Evolutionary conservation across 2,113 vertebrate species (phyloP).

Genomic region (Bufo bufo): DNA sequence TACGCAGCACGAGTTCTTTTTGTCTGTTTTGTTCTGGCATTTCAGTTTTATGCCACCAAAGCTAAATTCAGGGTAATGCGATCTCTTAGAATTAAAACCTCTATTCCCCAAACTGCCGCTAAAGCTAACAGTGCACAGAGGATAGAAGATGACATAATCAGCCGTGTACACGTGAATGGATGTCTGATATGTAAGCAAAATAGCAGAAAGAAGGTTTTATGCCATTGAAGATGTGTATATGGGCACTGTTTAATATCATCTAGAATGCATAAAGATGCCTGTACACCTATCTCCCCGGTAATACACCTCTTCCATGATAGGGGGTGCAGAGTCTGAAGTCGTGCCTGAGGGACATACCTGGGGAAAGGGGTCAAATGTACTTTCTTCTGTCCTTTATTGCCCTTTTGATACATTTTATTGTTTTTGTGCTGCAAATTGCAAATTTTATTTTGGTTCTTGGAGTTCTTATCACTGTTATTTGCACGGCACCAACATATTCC

Average conservation of each 20-base stretch:
- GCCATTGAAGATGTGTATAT: not conserved
- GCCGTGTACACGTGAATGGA: not conserved
- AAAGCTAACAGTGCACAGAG: not conserved
- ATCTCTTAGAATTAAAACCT: conserved; percentile 27
- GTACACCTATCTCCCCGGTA: not conserved
- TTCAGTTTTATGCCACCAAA: conserved; percentile 10
- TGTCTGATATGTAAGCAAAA: not conserved
- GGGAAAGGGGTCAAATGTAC: no score
- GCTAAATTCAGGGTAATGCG: conserved; percentile 28
- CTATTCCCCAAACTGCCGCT: conserved; percentile 1
- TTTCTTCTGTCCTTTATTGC: no score
- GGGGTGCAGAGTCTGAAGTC: no score
- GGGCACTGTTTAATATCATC: not conserved
- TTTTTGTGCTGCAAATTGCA: no score
- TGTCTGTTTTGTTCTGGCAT: not conserved
- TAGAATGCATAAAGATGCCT: not conserved
- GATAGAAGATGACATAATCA: conserved; percentile 5
- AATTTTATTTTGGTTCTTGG: no score
- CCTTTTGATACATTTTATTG: not conserved
- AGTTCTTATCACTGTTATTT: no score
- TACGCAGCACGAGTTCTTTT: not conserved
- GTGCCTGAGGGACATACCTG: no score
- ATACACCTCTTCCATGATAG: no score
- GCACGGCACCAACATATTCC: not conserved
- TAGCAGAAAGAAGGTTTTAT: not conserved